Base-by-base conservation (phyloP, 2,888 invertebrate species). In the Asteroscopus sphinx region DNA sequence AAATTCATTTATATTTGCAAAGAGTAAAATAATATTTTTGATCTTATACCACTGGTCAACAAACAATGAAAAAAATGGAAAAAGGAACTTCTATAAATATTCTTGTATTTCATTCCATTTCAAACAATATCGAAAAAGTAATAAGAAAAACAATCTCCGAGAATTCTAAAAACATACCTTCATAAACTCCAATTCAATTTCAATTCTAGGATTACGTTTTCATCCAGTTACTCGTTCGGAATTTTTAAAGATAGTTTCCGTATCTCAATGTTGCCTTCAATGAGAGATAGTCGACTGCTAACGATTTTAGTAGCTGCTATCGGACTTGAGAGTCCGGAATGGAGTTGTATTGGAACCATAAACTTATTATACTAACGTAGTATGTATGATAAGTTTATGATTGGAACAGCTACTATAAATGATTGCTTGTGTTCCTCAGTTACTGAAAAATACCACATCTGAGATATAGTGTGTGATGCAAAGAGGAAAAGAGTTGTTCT, bases 281-380 rank as follows among this genome's bases (percentile, higher is more conserved):
- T 65, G 48, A 49, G 30, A 49, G 41, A 17, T 17, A 30, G 44
- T 16, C 28, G 46, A 39, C 45, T 25, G 48, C 47, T 67, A 73
- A 58, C 80, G 95, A 48, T 95, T 69, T 66, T 62, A 65, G 44
- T 32, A 26, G 30, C 12, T 66, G 95, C 77, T 95, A 94, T 79
- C 76, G 93, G 17, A 91, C 86, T 55, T 85, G 53, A 25, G 15
- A 0, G 3, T 53, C 62, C 35, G 45, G 51, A n/a, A 48, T 76
- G 46, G 57, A 69, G 17, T 46, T 39, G 33, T 51, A 70, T 65
- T 58, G 51, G 41, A 47, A 37, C 58, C n/a, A n/a, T n/a, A n/a
- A n/a, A n/a, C n/a, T n/a, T n/a, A n/a, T n/a, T 25, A 25, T 4
- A 25, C 25, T 25, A 6, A 25, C 6, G 3, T 4, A 25, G 25